Evolutionary conservation across 2,113 vertebrate species (phyloP).

Genomic region (Nerophis lumbriciformis): DNA sequence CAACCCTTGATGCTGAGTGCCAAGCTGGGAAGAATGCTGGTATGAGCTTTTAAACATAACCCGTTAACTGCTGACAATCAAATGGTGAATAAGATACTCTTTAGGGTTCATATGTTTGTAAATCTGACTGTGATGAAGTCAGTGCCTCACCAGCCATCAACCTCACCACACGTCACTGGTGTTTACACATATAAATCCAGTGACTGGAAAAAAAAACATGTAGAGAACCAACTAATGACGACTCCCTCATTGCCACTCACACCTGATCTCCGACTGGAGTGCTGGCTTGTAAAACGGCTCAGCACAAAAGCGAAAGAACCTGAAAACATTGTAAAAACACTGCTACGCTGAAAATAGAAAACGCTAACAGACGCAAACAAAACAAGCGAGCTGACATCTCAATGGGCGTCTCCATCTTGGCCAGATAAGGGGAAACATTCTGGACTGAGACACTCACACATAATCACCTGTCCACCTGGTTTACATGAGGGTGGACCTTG

Average conservation of each 20-base stretch:
- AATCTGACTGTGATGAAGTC: no score
- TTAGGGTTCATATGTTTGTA: no score
- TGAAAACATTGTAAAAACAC: slow-evolving; percentile 30
- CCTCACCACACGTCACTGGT: no score
- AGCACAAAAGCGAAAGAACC: neutral
- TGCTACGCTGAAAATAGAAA: slow-evolving; percentile 33
- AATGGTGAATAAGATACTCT: no score
- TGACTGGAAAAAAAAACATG: neutral
- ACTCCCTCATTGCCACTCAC: slow-evolving; percentile 32
- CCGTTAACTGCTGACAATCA: no score
- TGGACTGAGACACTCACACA: slow-evolving; percentile 39
- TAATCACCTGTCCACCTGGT: slow-evolving; percentile 48
- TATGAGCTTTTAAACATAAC: no score
- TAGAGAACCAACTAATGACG: slow-evolving; percentile 30
- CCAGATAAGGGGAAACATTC: slow-evolving; percentile 15
- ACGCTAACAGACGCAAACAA: slow-evolving; percentile 13
- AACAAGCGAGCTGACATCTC: slow-evolving; percentile 2
- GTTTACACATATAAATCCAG: no score
- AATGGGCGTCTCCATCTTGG: slow-evolving; percentile 10
- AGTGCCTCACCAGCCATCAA: no score
- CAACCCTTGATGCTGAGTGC: no score
- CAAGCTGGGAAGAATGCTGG: no score
- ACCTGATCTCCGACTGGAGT: slow-evolving; percentile 29
- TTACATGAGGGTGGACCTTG: slow-evolving; percentile 45
- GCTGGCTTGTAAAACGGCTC: slow-evolving; percentile 41